Evolutionary conservation across 2,888 invertebrate genomes (phyloP).

Genomic region (Nomada ruficornis): DNA sequence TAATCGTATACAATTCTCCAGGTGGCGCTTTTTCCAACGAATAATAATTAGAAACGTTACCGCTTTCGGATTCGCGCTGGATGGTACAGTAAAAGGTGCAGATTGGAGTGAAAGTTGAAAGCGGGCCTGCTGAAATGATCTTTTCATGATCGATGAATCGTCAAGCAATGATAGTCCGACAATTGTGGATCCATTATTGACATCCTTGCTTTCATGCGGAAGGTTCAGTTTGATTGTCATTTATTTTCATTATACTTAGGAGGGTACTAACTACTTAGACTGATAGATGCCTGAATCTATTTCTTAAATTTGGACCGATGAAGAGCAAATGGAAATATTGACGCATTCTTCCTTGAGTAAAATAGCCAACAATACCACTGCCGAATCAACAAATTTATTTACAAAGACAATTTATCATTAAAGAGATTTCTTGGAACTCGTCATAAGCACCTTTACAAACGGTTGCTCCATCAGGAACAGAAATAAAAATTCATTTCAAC

Average conservation of each 20-base stretch:
- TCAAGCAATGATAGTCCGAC: conserved; percentile 16
- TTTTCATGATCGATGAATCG: conserved; percentile 24
- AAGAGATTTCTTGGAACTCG: no score
- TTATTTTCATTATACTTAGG: no score
- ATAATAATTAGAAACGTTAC: conserved; percentile 55
- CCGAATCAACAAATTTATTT: background rate
- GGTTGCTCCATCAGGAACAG: no score
- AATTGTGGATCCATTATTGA: conserved; percentile 3
- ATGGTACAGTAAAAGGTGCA: background rate
- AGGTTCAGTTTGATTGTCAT: no score
- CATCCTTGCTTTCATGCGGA: background rate
- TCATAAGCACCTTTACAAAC: no score
- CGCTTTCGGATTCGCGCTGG: background rate
- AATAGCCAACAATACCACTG: background rate
- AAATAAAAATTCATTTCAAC: background rate
- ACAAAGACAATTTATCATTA: no score
- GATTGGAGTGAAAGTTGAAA: conserved; percentile 35
- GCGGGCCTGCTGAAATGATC: conserved; percentile 23
- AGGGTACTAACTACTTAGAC: no score
- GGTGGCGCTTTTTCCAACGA: conserved; percentile 53
- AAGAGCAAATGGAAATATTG: no score
- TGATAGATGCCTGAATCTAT: no score
- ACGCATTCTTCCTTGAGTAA: background rate
- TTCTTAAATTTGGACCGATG: background rate
- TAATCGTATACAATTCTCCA: conserved; percentile 56